Percentiles rank a stretch among this genome's conserved stretches.
phyloP scores from a whole-genome alignment of 2,797 vertebrate species.

The Lepilemur ruficaudatus region DNA sequence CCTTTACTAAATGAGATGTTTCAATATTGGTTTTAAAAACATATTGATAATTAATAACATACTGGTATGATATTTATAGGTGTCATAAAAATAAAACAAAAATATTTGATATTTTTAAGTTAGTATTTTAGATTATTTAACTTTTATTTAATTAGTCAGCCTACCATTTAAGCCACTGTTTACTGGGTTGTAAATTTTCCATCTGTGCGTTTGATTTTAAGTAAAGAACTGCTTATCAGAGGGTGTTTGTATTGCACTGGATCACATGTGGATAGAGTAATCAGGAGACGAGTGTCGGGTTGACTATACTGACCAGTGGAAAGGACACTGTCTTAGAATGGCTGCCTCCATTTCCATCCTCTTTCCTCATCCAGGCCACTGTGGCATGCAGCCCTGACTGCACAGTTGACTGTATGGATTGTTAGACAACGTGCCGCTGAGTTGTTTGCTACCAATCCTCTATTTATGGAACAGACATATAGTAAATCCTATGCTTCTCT shows the following conservation, averaged over 20 bases:
- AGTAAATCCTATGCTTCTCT: not conserved
- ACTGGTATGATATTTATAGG: not conserved
- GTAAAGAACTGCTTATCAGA: not conserved
- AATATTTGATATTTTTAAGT: constrained; percentile 32
- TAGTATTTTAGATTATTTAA: not conserved
- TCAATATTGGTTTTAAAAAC: not conserved
- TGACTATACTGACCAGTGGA: not conserved
- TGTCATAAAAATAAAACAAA: constrained; percentile 20
- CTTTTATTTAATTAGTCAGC: not conserved
- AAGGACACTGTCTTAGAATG: not conserved
- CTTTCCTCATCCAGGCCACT: not conserved
- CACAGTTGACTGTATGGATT: not conserved
- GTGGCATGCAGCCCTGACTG: not conserved
- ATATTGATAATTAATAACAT: not conserved
- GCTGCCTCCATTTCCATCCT: not conserved
- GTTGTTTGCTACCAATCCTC: not conserved
- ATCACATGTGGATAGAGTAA: not conserved
- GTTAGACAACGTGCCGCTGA: not conserved
- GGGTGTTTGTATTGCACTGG: not conserved
- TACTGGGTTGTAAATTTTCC: not conserved
- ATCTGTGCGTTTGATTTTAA: not conserved
- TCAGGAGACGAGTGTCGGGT: not conserved
- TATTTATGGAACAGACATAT: not conserved
- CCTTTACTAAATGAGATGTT: constrained; percentile 9
- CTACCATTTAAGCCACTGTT: not conserved